Evolutionary conservation across 1,140 invertebrate genomes (phyloP), one percentile per base, ranked within the genome.

Genomic region (Drosophila tani): DNA sequence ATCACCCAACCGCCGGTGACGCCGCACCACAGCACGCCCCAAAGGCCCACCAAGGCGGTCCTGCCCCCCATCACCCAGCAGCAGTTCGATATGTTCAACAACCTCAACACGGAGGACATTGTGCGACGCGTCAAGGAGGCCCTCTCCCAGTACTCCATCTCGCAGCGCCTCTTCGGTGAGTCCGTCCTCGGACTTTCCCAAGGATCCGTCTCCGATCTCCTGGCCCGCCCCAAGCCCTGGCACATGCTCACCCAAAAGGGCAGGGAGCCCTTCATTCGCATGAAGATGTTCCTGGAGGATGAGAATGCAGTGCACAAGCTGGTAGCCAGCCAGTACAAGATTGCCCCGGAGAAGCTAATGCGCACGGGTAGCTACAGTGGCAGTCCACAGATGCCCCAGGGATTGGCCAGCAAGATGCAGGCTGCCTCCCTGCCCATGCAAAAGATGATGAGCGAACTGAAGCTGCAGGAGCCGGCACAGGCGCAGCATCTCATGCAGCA

Each of bases 231-330:
- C 21, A 99, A 99, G 92, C 97, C 98, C 0, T 99, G 98, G 98
- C 97, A 98, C 90, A 98, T 99, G 97, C 93, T 99, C 9, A 99
- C 98, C 2, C 98, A 99, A 92, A 99, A 99, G 93, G 98, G 98
- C 1, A 95, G 98, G 24, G 98, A 99, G 91, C 98, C 98, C 2
- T 99, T 99, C 93, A 99, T 99, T 64, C 94, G 98, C 57, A 99
- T 99, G 98, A 98, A 99, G 93, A 98, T 99, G 96, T 99, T 99
- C 93, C 94, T 99, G 50, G 98, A 99, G 93, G 98, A 99, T 92
- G 97, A 99, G 75, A 98, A 99, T 86, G 98, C 98, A 4, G 98
- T 99, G 3, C 98, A 99, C 92, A 99, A 99, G 92, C 93, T 99
- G 67, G 98, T 99, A 4, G 98, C 98, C 53, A 98, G 97, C 60